Evolutionary conservation across 2,888 invertebrate species (phyloP).

Genomic region (Gymnocheta viridis): DNA sequence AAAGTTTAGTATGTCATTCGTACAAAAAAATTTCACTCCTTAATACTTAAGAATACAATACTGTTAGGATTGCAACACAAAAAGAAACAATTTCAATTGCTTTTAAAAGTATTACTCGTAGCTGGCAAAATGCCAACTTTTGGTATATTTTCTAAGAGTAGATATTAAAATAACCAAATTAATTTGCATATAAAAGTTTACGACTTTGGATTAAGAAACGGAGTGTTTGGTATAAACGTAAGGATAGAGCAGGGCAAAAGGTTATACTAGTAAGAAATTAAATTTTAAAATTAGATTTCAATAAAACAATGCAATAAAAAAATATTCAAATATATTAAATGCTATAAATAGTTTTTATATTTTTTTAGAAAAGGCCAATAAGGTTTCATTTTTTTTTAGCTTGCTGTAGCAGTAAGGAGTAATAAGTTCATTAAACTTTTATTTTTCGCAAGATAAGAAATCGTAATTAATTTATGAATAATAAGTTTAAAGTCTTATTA

Average conservation of each 20-base stretch:
- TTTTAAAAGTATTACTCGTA: slow-evolving; percentile 25
- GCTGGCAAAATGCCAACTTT: slow-evolving; percentile 53
- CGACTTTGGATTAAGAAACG: slow-evolving; percentile 40
- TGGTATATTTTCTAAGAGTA: neutral
- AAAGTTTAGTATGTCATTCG: slow-evolving; percentile 46
- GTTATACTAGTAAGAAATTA: slow-evolving; percentile 20
- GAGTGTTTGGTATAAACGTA: neutral
- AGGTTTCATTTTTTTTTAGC: neutral
- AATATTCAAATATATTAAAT: neutral
- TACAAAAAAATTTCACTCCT: neutral
- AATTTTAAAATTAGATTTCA: slow-evolving; percentile 6
- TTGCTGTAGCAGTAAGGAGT: neutral
- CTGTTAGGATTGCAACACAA: neutral
- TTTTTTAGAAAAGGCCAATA: neutral
- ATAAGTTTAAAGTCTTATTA: neutral
- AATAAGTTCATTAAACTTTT: neutral
- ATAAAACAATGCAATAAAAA: slow-evolving; percentile 21
- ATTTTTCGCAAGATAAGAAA: neutral
- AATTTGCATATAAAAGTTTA: slow-evolving; percentile 58
- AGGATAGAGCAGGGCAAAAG: slow-evolving; percentile 7
- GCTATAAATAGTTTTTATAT: neutral
- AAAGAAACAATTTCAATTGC: slow-evolving; percentile 32
- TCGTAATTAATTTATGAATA: neutral
- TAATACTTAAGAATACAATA: neutral
- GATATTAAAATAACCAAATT: slow-evolving; percentile 48